Evolutionary conservation across 2,888 invertebrate genomes (phyloP).

Genomic region (Cerceris rybyensis): DNA sequence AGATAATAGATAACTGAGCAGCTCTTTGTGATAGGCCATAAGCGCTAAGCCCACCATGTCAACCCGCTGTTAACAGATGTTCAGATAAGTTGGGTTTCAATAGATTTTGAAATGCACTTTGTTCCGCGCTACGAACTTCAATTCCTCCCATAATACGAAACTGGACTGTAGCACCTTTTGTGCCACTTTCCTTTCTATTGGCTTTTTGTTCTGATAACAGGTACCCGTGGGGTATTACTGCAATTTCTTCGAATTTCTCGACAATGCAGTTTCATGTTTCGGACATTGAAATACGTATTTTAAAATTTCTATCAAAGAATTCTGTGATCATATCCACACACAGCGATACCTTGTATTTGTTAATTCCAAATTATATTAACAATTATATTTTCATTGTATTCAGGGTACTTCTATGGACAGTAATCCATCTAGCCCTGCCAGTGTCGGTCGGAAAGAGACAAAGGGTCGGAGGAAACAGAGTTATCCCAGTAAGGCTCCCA

Average conservation of each 20-base stretch:
- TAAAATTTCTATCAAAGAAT: neutral
- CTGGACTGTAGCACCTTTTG: slow-evolving; percentile 59
- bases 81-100: slow-evolving; percentile 79
- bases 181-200: slow-evolving; percentile 65
- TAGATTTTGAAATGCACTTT: slow-evolving; percentile 73
- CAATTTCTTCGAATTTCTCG: slow-evolving; percentile 16
- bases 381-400: slow-evolving; percentile 37
- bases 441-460: slow-evolving; percentile 83
- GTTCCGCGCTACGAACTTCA: slow-evolving; percentile 64
- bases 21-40: slow-evolving; percentile 77
- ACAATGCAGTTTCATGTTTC: slow-evolving; percentile 1
- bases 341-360: neutral
- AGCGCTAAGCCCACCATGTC: slow-evolving; percentile 69
- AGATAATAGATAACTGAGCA: slow-evolving; percentile 81
- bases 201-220: slow-evolving; percentile 69
- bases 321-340: neutral
- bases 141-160: slow-evolving; percentile 56
- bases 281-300: slow-evolving; percentile 1
- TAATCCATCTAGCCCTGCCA: slow-evolving; percentile 80
- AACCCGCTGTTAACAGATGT: slow-evolving; percentile 80
- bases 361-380: neutral
- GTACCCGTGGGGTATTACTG: slow-evolving; percentile 42
- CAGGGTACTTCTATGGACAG: slow-evolving; percentile 80
- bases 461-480: slow-evolving; percentile 91
- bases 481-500: slow-evolving; percentile 87